These are phyloP conservation scores for Papilio demoleus DNA, from an alignment of 2,888 invertebrate genomes.

Conservation along the genomic window DNA sequence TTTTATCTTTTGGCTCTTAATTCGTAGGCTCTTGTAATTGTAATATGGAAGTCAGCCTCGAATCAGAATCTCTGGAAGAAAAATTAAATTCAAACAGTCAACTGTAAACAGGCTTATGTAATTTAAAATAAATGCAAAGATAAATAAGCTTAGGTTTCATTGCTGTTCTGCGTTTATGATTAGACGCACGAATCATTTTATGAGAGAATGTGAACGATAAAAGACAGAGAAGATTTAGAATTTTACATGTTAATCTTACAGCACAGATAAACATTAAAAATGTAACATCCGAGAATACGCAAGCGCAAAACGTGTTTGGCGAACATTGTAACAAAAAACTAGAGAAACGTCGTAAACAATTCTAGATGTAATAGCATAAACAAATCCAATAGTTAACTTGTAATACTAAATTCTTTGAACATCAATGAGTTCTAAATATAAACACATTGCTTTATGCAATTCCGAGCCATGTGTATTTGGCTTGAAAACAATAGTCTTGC, in stretches of 20 bases:
- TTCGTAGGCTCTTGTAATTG: no score
- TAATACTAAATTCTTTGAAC: not conserved
- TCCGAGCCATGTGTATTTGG: not conserved
- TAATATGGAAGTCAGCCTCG: not conserved
- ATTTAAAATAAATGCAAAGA: slow-evolving; percentile 13
- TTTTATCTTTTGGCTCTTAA: no score
- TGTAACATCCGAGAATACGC: slow-evolving; percentile 1
- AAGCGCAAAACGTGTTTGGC: not conserved
- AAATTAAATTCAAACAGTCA: not conserved
- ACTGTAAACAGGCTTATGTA: not conserved
- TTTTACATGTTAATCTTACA: not conserved
- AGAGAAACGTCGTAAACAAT: not conserved
- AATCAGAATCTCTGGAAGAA: not conserved
- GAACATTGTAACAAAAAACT: slow-evolving; percentile 6
- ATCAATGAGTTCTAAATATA: not conserved
- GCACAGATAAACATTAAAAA: not conserved
- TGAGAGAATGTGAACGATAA: slow-evolving; percentile 1
- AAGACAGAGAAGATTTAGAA: slow-evolving; percentile 4
- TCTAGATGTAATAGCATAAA: not conserved
- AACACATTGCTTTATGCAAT: not conserved
- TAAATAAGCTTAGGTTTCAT: slow-evolving; percentile 18
- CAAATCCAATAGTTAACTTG: not conserved
- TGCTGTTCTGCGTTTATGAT: slow-evolving; percentile 7
- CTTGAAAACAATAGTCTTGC: no score
- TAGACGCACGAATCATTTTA: slow-evolving; percentile 7